Percentiles rank a stretch among this genome's conserved stretches.
Conservation (phyloP, 2,888 invertebrate genomes). For the Keiferia lycopersicella region DNA sequence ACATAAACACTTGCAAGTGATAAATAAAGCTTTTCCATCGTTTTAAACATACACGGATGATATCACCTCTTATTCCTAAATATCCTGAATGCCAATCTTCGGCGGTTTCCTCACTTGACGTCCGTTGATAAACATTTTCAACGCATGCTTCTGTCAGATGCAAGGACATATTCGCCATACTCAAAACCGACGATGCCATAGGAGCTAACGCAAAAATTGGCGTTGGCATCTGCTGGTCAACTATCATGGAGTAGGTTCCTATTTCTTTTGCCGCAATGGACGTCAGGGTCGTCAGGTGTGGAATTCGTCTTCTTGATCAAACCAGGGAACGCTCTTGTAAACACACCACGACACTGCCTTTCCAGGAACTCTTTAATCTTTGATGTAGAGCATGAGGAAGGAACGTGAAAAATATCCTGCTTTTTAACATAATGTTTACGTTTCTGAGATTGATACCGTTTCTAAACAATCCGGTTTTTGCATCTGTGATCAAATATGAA, state of each 20-base stretch:
- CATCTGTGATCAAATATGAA: background rate
- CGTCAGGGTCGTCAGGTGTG: too few species aligned
- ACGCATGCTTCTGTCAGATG: too few species aligned
- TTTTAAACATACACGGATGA: constrained; percentile 7
- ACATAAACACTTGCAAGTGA: constrained; percentile 4
- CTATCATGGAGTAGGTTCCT: too few species aligned
- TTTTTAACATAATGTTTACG: constrained; percentile 7
- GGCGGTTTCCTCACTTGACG: too few species aligned
- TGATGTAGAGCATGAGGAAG: constrained; percentile 10
- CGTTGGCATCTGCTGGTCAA: too few species aligned
- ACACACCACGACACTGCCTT: background rate
- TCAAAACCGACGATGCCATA: too few species aligned
- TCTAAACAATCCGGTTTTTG: background rate
- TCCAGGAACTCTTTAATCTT: constrained; percentile 13
- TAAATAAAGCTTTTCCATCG: constrained; percentile 6
- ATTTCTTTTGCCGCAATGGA: too few species aligned
- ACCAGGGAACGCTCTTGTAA: background rate
- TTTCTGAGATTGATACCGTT: constrained; percentile 13
- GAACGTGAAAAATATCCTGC: background rate
- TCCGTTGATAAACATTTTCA: too few species aligned
- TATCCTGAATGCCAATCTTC: background rate
- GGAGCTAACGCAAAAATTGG: too few species aligned
- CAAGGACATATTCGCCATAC: too few species aligned
- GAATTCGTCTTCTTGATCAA: too few species aligned
- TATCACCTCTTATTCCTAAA: constrained; percentile 1